A percentile compares a stretch with the other conserved stretches of the same genome.
These are phyloP conservation scores for Amphipoea lucens DNA, from an alignment of 2,888 invertebrate species.

Conservation along the genomic window DNA sequence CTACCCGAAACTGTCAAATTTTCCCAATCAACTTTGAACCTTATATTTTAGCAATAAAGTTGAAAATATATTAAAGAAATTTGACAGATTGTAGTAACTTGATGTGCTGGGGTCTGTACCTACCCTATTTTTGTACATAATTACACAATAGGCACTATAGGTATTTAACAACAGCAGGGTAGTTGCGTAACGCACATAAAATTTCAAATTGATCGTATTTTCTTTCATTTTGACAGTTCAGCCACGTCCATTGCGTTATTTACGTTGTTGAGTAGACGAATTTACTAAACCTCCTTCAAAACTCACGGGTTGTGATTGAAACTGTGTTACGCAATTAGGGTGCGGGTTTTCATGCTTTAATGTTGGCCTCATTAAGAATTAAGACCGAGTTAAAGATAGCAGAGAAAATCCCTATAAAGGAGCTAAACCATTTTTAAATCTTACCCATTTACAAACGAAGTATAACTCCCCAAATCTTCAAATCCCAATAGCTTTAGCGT, in stretches of 20 bases:
- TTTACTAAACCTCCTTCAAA: background rate
- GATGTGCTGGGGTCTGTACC: no score
- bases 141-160: no score
- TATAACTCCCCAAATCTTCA: background rate
- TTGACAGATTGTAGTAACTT: no score
- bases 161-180: background rate
- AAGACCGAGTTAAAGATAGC: background rate
- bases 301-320: background rate
- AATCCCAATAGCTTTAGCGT: background rate
- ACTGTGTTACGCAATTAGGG: background rate
- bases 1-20: no score
- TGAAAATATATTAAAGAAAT: no score
- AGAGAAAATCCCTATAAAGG: background rate
- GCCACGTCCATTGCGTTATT: background rate
- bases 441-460: background rate
- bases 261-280: background rate
- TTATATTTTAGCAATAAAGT: no score
- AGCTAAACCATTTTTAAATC: background rate
- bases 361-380: background rate
- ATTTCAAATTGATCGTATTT: no score
- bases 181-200: no score
- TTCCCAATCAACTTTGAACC: no score
- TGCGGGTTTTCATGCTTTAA: background rate
- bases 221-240: background rate
- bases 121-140: no score